Base-by-base conservation (phyloP, 1,140 invertebrate genomes). In the Scylla paramamosain region DNA sequence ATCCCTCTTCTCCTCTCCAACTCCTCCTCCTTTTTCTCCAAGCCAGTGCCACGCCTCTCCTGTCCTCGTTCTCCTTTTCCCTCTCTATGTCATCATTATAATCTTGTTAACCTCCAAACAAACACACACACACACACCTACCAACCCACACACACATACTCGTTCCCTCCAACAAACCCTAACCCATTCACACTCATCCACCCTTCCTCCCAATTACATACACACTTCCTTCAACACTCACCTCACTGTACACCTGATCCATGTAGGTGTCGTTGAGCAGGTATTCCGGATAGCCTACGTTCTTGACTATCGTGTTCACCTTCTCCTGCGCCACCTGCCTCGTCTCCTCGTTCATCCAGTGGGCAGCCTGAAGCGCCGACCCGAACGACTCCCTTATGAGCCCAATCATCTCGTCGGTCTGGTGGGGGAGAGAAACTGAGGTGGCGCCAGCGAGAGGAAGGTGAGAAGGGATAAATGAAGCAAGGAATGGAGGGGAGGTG, bases 201-300 rank as follows among this genome's bases (percentile, higher is more conserved):
- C 6, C 6, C 39, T 39, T 39, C 39, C 39, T 39, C 39, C 39
- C 39, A 39, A 39, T n/a, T n/a, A n/a, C n/a, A n/a, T n/a, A n/a
- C n/a, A n/a, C 39, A 39, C 39, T 39, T 6, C 39, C 39, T 39
- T 39, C 6, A 39, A 39, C 39, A 25, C 95, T 96, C 59, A 96
- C 96, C 92, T 93, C 82, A 28, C 31, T 45, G 86, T 95, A 96
- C 32, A 95, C 88, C 84, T 98, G 97, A 95, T 98, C 98, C 20
- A 99, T 97, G 95, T 98, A 97, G 2, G 97, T 97, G 12, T 97
- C 97, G 96, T 98, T 98, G 25, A 99, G 97, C 95, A 99, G 98
- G 96, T 98, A 98, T 96, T 99, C 98, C 0, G 99, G 98, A 97
- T 99, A 99, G 0, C 99, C 99, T 96, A 99, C 99, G 96, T 98